Conservation (phyloP, 2,113 vertebrate genomes). For the Pteropus alecto region DNA sequence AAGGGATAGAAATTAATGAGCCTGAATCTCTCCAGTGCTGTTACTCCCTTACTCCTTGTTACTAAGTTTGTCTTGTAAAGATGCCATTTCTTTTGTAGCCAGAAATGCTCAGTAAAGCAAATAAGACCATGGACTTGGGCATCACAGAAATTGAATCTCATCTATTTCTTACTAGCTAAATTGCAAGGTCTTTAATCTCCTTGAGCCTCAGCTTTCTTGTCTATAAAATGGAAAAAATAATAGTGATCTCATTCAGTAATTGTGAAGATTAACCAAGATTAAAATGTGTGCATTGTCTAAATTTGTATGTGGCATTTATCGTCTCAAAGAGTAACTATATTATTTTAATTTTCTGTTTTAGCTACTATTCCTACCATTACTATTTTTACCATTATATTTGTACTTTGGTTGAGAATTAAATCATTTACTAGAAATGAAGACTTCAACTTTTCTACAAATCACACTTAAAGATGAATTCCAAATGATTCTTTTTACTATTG, state of each 20-base stretch:
- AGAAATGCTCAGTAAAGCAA: not conserved
- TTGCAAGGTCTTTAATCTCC: not conserved
- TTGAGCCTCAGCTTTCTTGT: not conserved
- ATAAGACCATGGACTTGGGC: not conserved
- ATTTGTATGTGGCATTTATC: not conserved
- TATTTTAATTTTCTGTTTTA: not conserved
- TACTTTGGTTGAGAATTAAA: not conserved
- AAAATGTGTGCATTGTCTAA: not conserved
- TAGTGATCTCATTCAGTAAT: not conserved
- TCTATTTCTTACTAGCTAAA: not conserved
- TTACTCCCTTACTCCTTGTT: not conserved
- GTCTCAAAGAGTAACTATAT: not conserved
- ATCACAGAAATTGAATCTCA: not conserved
- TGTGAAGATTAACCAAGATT: not conserved
- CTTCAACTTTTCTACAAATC: not conserved
- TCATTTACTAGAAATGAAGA: not conserved
- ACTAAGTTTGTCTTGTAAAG: not conserved
- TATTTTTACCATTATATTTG: not conserved
- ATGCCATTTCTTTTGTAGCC: not conserved
- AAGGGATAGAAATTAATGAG: not conserved
- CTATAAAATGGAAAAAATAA: not conserved
- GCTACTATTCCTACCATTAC: not conserved
- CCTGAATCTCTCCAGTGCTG: not conserved
- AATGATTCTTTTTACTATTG: not conserved
- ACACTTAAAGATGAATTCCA: not conserved